Conservation (phyloP, 2,888 invertebrate species). For the Pachymerium ferrugineum region DNA sequence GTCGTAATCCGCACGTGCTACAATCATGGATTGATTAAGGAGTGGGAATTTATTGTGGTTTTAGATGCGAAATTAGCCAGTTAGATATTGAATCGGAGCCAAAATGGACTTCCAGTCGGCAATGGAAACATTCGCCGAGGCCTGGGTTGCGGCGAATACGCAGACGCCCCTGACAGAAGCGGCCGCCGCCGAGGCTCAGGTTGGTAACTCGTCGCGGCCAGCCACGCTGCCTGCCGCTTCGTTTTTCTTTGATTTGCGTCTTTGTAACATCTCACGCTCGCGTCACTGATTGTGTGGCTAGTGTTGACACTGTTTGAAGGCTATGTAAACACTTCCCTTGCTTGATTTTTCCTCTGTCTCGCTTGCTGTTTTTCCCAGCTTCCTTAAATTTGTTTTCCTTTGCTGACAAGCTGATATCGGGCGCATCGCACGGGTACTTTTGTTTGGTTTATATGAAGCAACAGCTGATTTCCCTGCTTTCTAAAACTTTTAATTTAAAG, state of each 20-base stretch:
- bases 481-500: neutral
- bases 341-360: neutral
- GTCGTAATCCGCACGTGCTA: conserved; percentile 28
- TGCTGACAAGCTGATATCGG: neutral
- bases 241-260: neutral
- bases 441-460: neutral
- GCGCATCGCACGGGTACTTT: neutral
- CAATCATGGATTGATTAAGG: conserved; percentile 33
- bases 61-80: conserved; percentile 34
- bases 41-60: conserved; percentile 34
- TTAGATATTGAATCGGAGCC: conserved; percentile 34
- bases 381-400: neutral
- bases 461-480: neutral
- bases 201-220: conserved; percentile 11
- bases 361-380: neutral
- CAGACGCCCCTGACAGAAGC: conserved; percentile 44
- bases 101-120: conserved; percentile 95
- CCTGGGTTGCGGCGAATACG: conserved; percentile 89
- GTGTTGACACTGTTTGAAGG: neutral
- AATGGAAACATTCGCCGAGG: conserved; percentile 96
- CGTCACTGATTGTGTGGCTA: neutral
- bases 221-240: conserved; percentile 26
- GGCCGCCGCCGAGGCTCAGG: conserved; percentile 39
- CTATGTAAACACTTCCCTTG: neutral
- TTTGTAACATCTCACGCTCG: neutral